Conservation (phyloP, 2,113 vertebrate species). For the Nettapus auritus region DNA sequence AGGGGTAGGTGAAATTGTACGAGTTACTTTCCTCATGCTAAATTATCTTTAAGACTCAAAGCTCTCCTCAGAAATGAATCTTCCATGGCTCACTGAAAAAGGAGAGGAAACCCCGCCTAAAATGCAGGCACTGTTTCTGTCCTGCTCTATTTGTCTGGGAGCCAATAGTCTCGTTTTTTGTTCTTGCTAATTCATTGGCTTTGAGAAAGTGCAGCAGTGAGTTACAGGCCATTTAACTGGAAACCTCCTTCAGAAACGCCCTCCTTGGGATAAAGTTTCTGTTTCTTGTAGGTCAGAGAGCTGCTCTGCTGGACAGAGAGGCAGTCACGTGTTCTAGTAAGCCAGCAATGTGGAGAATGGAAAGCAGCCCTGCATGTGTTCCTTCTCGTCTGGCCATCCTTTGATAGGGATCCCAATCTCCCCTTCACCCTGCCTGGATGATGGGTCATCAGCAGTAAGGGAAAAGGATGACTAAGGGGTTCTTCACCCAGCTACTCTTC, state of each 20-base stretch:
- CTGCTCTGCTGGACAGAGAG: not conserved
- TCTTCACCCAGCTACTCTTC: not conserved
- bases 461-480: slow-evolving; percentile 15
- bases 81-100: slow-evolving; percentile 49
- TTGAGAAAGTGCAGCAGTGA: not conserved
- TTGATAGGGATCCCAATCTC: not conserved
- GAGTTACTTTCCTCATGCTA: not conserved
- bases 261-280: slow-evolving; percentile 30
- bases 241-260: not conserved
- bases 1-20: not conserved
- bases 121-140: not conserved
- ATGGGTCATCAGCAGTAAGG: not conserved
- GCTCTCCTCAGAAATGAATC: slow-evolving; percentile 32
- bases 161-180: slow-evolving; percentile 40
- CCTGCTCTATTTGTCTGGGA: not conserved
- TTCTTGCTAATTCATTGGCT: not conserved
- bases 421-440: not conserved
- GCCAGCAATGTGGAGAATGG: slow-evolving; percentile 2
- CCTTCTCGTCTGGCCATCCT: not conserved
- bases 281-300: slow-evolving; percentile 1
- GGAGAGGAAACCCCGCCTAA: slow-evolving; percentile 26
- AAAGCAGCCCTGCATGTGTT: not conserved
- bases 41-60: slow-evolving; percentile 23
- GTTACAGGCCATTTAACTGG: not conserved
- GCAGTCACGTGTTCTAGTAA: not conserved